Evolutionary conservation across 1,140 invertebrate genomes (phyloP), one percentile per base, ranked within the genome.

Genomic region (Drosophila parvula): DNA sequence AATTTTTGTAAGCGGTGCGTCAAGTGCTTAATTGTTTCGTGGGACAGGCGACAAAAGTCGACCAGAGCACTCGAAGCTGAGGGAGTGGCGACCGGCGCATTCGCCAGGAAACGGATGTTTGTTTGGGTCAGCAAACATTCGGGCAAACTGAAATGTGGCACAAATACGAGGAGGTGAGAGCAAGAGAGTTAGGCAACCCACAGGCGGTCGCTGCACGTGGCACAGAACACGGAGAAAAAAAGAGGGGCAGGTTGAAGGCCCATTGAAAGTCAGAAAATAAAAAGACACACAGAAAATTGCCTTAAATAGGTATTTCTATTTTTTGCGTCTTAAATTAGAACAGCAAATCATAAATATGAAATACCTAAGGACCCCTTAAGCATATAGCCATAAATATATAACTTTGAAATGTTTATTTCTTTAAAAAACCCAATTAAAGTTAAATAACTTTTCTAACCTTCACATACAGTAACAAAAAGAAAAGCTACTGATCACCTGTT

Each of bases 41-140:
- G 81, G 69, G 78, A 78, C 74, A 81, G 68, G 80, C 76, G 81
- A 79, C 80, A 74, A 57, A 57, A 27, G n/a, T 38, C 45, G 60
- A 43, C 34, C 47, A 32, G 18, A 12, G 30, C 34, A 36, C 14
- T 40, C 51, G 56, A 22, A 27, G 50, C 36, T 57, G 70, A 71
- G 75, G 69, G 83, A 53, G 74, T 51, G 60, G 51, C 58, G 38
- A 5, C 47, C 27, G 47, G 47, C 47, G 40, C 70, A 74, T 65
- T 83, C 67, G 76, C 75, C 84, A 86, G 82, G 84, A 86, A 86
- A 88, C 82, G 82, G 82, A 86, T 88, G 82, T 86, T 86, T 86
- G 76, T 74, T 82, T 85, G 79, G 83, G 82, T 78, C 83, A 81
- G 56, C 74, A 65, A 69, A 57, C 65, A 74, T 45, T 40, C 11